phyloP scores from a whole-genome alignment of 2,797 vertebrate genomes.

The Gambusia yucatana region DNA sequence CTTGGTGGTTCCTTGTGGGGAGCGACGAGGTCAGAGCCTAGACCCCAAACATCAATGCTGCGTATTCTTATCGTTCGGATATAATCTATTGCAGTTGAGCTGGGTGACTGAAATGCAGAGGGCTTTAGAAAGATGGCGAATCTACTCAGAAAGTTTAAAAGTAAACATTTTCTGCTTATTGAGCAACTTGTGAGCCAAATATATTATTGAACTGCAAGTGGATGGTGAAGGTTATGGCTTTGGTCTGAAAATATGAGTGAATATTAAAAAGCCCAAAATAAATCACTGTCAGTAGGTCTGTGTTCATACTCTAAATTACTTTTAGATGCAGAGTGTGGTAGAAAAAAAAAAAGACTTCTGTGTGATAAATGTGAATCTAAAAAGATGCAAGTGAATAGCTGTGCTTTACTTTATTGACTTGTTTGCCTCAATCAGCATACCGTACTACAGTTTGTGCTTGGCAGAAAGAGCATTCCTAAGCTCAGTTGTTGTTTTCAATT shows the following conservation, averaged over 20 bases:
- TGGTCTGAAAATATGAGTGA: constrained; percentile 5
- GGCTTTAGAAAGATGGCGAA: constrained; percentile 30
- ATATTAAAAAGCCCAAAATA: neutral
- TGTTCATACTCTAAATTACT: neutral
- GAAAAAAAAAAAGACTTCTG: neutral
- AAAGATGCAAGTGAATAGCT: neutral
- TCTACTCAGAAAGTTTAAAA: constrained; percentile 28
- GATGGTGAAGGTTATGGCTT: constrained; percentile 27
- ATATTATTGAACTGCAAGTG: constrained; percentile 22
- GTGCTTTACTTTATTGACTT: neutral
- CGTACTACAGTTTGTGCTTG: neutral
- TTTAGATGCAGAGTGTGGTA: neutral
- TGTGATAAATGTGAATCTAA: constrained; percentile 6
- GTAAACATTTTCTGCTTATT: constrained; percentile 44
- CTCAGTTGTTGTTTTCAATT: neutral
- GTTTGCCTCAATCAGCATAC: constrained; percentile 11
- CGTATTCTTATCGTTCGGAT: constrained; percentile 25
- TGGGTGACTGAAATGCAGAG: constrained; percentile 31
- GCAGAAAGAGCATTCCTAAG: neutral
- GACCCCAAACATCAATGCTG: constrained; percentile 31
- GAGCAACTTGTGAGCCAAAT: constrained; percentile 35
- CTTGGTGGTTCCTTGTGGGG: constrained; percentile 19
- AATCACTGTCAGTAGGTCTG: neutral
- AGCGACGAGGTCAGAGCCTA: constrained; percentile 23
- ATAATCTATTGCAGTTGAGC: constrained; percentile 49